phyloP scores from a whole-genome alignment of 2,797 vertebrate species.

The Epinephelus malabaricus region DNA sequence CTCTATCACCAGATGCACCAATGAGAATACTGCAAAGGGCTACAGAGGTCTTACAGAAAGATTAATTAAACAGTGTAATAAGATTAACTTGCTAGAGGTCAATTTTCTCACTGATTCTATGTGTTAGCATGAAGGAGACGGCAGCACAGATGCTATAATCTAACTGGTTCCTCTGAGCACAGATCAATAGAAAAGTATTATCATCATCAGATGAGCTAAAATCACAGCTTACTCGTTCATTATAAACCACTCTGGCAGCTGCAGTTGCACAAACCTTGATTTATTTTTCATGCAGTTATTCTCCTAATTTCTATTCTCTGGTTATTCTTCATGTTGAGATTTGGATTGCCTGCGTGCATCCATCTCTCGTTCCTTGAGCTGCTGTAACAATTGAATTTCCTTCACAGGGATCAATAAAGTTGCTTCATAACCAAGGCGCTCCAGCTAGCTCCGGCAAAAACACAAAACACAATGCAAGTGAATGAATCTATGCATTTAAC shows the following conservation, averaged over 20 bases:
- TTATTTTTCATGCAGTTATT: constrained; percentile 7
- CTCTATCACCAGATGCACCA: neutral
- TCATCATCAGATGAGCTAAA: neutral
- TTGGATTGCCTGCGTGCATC: neutral
- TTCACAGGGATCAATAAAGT: constrained; percentile 11
- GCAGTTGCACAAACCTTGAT: neutral
- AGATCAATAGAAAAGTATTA: constrained; percentile 19
- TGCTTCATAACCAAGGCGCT: neutral
- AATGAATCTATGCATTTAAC: constrained; percentile 9
- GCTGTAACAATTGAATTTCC: constrained; percentile 16
- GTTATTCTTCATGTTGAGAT: constrained; percentile 3
- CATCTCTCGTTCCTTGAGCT: neutral
- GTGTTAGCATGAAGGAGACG: neutral
- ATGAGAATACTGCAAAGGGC: neutral
- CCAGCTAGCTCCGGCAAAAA: neutral
- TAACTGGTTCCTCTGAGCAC: neutral
- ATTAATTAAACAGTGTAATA: neutral
- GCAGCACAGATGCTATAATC: neutral
- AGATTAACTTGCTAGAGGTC: neutral
- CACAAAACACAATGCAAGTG: constrained; percentile 1
- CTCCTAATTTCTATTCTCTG: neutral
- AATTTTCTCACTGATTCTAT: neutral
- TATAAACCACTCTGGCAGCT: neutral
- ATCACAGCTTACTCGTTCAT: neutral
- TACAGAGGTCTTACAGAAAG: neutral